A percentile compares a stretch with the other conserved stretches of the same genome.
phyloP scores from a whole-genome alignment of 2,888 invertebrate genomes.

The Pandemis corylana region DNA sequence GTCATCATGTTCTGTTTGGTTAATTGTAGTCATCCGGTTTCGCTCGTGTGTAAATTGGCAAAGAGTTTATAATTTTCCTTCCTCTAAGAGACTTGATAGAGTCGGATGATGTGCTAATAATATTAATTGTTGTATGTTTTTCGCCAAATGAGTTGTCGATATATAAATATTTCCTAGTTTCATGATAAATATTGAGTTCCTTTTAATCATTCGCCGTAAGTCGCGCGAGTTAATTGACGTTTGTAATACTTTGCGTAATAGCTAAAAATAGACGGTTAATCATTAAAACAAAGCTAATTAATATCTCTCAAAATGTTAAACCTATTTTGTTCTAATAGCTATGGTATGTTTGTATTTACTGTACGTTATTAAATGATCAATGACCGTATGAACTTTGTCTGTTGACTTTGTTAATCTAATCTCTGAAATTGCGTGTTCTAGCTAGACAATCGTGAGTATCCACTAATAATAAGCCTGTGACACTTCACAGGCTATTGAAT shows the following conservation, averaged over 20 bases:
- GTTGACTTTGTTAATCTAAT: conserved; percentile 26
- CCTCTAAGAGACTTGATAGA: neutral
- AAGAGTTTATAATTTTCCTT: conserved; percentile 9
- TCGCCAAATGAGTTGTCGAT: neutral
- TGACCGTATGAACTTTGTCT: conserved; percentile 24
- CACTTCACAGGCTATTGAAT: neutral
- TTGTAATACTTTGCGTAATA: neutral
- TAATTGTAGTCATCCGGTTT: conserved; percentile 11
- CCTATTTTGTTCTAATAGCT: neutral
- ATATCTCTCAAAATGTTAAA: neutral
- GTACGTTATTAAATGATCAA: conserved; percentile 5
- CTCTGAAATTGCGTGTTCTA: conserved; percentile 18
- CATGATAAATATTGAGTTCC: neutral
- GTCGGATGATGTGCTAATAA: neutral
- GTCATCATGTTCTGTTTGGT: conserved; percentile 25
- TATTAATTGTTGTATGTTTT: neutral
- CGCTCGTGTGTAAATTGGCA: neutral
- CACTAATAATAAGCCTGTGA: neutral
- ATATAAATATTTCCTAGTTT: neutral
- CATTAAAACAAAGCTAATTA: conserved; percentile 11
- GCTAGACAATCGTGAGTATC: neutral
- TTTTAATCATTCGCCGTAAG: neutral
- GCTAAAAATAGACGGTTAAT: conserved; percentile 21
- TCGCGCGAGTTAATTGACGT: neutral
- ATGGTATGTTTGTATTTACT: neutral